phyloP scores from a whole-genome alignment of 1,140 invertebrate genomes.

The Cydia amplana region DNA sequence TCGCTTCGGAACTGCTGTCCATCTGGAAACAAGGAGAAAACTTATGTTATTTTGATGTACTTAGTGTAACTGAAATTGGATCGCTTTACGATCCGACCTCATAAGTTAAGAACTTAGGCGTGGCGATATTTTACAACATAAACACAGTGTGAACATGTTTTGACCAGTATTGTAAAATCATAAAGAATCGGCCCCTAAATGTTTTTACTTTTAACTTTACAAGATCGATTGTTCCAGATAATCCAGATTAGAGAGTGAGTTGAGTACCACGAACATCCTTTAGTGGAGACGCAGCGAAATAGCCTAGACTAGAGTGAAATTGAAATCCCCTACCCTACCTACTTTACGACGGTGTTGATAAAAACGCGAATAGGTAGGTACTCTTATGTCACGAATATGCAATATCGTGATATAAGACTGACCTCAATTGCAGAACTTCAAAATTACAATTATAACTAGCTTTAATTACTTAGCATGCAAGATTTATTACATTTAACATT shows the following conservation, averaged over 20 bases:
- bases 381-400: not conserved
- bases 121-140: no score
- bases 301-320: not conserved
- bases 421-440: not conserved
- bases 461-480: not conserved
- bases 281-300: not conserved
- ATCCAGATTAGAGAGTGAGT: not conserved
- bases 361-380: not conserved
- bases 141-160: no score
- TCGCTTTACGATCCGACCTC: no score
- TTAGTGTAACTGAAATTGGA: not conserved
- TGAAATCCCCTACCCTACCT: not conserved
- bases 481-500: no score
- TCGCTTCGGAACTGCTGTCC: constrained; percentile 80
- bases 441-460: not conserved
- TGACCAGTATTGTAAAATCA: no score
- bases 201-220: no score
- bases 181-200: no score
- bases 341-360: not conserved
- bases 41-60: constrained; percentile 35
- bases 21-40: constrained; percentile 80
- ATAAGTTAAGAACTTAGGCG: no score
- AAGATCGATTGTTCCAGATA: no score
- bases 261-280: not conserved
- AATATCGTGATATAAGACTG: not conserved